Percentiles rank a stretch among this genome's conserved stretches.
Evolutionary conservation across 2,888 invertebrate species (phyloP).

Genomic region (Drosophila diplacantha): DNA sequence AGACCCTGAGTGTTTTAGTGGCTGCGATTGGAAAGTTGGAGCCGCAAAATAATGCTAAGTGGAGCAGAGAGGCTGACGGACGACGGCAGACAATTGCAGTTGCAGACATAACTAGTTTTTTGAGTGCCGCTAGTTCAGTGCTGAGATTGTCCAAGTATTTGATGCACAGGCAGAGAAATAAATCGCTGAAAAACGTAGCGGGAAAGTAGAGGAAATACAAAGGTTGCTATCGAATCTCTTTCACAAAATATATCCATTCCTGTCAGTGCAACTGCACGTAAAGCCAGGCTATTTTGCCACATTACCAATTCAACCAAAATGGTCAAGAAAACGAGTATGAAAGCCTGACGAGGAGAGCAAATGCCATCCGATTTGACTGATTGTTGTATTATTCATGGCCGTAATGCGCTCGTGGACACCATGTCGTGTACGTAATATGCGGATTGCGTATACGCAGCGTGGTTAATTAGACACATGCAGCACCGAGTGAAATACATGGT

Average conservation of each 20-base stretch:
- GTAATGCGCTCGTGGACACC: constrained; percentile 21
- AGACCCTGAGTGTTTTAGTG: constrained; percentile 32
- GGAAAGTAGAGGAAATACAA: not conserved
- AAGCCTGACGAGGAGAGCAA: not conserved
- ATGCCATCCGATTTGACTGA: constrained; percentile 26
- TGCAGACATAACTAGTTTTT: constrained; percentile 28
- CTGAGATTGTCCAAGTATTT: constrained; percentile 16
- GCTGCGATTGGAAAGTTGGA: constrained; percentile 44
- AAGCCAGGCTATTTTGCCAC: constrained; percentile 1
- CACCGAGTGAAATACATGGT: constrained; percentile 29
- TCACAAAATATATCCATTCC: no score
- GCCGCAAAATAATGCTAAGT: constrained; percentile 24
- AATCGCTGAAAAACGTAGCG: no score
- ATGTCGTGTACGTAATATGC: constrained; percentile 36
- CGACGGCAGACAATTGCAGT: constrained; percentile 24
- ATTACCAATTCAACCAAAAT: constrained; percentile 4
- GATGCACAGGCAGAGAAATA: not conserved
- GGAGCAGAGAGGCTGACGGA: constrained; percentile 32
- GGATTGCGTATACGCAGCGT: constrained; percentile 37
- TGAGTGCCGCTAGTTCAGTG: constrained; percentile 2
- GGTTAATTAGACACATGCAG: constrained; percentile 22
- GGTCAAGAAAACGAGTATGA: not conserved
- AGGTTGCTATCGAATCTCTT: no score
- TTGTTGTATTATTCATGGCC: constrained; percentile 31
- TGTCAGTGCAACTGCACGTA: constrained; percentile 4